These are phyloP conservation scores for Sycophila sp. DNA, from an alignment of 1,140 invertebrate species.

Conservation along the genomic window DNA sequence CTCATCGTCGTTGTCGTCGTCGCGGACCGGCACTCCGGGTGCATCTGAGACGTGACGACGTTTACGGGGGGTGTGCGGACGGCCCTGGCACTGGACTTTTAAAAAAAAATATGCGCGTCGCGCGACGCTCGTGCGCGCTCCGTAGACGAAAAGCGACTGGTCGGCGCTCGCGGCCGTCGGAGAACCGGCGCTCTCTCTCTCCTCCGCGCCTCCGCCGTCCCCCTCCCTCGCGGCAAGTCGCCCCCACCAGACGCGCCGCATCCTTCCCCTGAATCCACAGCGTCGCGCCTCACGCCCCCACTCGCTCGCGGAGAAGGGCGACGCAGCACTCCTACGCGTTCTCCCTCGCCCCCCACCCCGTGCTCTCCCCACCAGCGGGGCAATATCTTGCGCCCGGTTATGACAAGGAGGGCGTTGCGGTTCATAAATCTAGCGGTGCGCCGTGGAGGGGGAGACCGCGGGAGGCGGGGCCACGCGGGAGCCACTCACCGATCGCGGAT, in stretches of 20 bases:
- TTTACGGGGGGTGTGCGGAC: no score
- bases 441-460: constrained; percentile 58
- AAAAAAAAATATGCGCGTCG: not conserved
- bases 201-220: constrained; percentile 23
- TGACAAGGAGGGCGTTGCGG: constrained; percentile 65
- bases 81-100: no score
- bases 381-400: constrained; percentile 49
- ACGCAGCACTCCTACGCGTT: not conserved
- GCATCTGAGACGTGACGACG: no score
- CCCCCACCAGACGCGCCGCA: constrained; percentile 20
- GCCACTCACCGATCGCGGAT: constrained; percentile 61
- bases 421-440: constrained; percentile 65
- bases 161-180: constrained; percentile 33
- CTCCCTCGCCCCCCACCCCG: constrained; percentile 8
- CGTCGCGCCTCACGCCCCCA: constrained; percentile 4
- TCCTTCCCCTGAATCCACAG: not conserved
- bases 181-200: constrained; percentile 39
- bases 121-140: not conserved
- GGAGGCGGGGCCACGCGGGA: constrained; percentile 54
- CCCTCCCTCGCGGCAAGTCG: no score
- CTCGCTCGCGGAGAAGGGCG: not conserved
- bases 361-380: not conserved
- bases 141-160: constrained; percentile 52
- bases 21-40: no score
- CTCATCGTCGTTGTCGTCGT: not conserved